Evolutionary conservation across 2,888 invertebrate genomes (phyloP), one percentile per base, ranked within the genome.

Genomic region (Nasonia oneida): DNA sequence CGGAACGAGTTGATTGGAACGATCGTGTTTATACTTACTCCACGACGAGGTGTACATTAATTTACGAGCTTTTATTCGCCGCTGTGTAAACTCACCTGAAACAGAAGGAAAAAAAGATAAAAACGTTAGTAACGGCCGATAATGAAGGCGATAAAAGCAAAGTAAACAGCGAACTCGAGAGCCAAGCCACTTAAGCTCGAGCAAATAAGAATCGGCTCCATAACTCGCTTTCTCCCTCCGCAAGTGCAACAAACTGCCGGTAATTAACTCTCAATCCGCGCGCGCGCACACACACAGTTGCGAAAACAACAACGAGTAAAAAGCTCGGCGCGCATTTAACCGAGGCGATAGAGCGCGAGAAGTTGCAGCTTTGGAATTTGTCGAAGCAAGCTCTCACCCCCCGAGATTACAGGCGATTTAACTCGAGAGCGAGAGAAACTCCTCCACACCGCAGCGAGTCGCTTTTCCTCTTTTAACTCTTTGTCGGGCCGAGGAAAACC

Each of bases 321-420:
- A 67, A 67, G 29, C 64, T 8, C 12, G 29, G 23, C 42, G 42
- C 42, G 14, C 47, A n/a, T 74, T 47, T 47, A 23, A 18, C 23
- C 74, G 3, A 23, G 33, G 50, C 47, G 47, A 79, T n/a, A 64
- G 42, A 47, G 33, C 64, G 47, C 42, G 81, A 70, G 76, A 67
- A 76, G 39, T 67, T 75, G 83, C 33, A 70, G 77, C 77, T 83
- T 77, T 50, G 39, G 67, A 84, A 80, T 84, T 75, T 75, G 79
- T 79, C 79, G 84, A 74, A 79, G 73, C 77, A 50, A 83, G 57
- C 64, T 67, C 67, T 15, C 33, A 6, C n/a, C 67, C 67, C 29
- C 67, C 29, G 67, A 76, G 80, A 84, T 76, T 84, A 84, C 80
- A 53, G 53, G 33, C 70, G 80, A 80, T 80, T 80, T 80, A 80